Conservation (phyloP, 2,888 invertebrate species). For the Acleris cristana region DNA sequence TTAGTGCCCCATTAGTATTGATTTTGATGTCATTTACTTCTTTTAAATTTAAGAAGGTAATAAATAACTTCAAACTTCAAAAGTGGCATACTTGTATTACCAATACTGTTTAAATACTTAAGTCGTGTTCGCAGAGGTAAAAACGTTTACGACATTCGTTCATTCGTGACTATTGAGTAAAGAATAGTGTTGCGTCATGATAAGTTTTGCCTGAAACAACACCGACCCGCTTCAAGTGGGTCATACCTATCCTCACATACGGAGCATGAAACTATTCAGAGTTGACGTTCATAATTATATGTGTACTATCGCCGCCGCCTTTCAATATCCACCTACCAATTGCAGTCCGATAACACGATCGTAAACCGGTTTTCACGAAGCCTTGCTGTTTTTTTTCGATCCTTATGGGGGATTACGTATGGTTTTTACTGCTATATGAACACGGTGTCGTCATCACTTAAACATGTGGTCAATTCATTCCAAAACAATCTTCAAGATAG, state of each 20-base stretch:
- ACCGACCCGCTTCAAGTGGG: constrained; percentile 71
- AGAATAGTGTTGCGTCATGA: constrained; percentile 66
- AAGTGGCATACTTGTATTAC: neutral
- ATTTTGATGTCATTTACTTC: constrained; percentile 37
- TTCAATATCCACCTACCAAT: constrained; percentile 45
- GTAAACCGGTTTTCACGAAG: constrained; percentile 61
- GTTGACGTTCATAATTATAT: constrained; percentile 14
- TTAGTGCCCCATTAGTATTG: constrained; percentile 30
- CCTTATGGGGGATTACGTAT: constrained; percentile 39
- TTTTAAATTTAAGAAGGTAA: constrained; percentile 22
- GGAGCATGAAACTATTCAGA: constrained; percentile 67
- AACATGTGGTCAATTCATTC: constrained; percentile 12
- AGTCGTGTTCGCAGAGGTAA: neutral
- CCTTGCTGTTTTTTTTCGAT: constrained; percentile 42
- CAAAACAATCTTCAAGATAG: neutral
- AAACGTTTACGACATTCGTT: neutral
- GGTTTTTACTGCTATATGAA: constrained; percentile 33
- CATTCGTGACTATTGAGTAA: constrained; percentile 48
- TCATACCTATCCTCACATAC: constrained; percentile 70
- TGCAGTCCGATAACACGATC: constrained; percentile 48
- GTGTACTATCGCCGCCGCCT: constrained; percentile 36
- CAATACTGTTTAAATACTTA: neutral
- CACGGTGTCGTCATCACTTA: constrained; percentile 31
- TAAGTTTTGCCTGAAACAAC: constrained; percentile 56
- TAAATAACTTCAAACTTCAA: neutral